Evolutionary conservation across 2,888 invertebrate genomes (phyloP).

Genomic region (Athrips mouffetella): DNA sequence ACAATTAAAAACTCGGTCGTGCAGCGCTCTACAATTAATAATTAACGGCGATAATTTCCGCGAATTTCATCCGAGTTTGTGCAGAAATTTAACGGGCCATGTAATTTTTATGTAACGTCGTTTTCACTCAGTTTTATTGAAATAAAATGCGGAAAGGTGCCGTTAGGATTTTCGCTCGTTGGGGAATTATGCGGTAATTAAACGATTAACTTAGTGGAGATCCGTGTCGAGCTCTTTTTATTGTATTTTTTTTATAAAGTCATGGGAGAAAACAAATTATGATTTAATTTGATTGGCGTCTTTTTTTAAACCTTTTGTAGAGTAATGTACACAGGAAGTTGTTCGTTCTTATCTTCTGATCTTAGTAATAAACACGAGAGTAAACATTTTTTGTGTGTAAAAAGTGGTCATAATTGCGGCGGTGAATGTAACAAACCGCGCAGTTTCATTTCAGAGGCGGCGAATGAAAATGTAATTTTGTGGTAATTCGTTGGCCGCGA

Average conservation of each 20-base stretch:
- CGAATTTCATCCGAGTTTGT: slow-evolving; percentile 24
- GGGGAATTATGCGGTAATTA: slow-evolving; percentile 9
- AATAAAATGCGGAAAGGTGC: slow-evolving; percentile 11
- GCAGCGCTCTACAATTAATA: slow-evolving; percentile 15
- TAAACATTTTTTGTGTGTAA: background rate
- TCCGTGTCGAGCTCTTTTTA: slow-evolving; percentile 1
- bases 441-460: slow-evolving; percentile 21
- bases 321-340: background rate
- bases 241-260: background rate
- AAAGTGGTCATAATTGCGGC: background rate
- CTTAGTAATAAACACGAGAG: background rate
- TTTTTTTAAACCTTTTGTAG: background rate
- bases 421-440: slow-evolving; percentile 24
- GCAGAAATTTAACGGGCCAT: slow-evolving; percentile 23
- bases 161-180: slow-evolving; percentile 11
- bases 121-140: slow-evolving; percentile 16
- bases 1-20: slow-evolving; percentile 25
- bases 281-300: background rate
- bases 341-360: background rate
- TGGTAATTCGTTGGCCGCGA: slow-evolving; percentile 45
- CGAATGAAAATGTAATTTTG: slow-evolving; percentile 71
- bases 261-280: background rate
- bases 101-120: slow-evolving; percentile 16
- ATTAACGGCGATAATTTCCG: slow-evolving; percentile 27
- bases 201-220: slow-evolving; percentile 12